A percentile compares a stretch with the other conserved stretches of the same genome.
These are phyloP conservation scores for Cyprinodon diabolis DNA, from an alignment of 2,797 vertebrate genomes.

Conservation along the genomic window DNA sequence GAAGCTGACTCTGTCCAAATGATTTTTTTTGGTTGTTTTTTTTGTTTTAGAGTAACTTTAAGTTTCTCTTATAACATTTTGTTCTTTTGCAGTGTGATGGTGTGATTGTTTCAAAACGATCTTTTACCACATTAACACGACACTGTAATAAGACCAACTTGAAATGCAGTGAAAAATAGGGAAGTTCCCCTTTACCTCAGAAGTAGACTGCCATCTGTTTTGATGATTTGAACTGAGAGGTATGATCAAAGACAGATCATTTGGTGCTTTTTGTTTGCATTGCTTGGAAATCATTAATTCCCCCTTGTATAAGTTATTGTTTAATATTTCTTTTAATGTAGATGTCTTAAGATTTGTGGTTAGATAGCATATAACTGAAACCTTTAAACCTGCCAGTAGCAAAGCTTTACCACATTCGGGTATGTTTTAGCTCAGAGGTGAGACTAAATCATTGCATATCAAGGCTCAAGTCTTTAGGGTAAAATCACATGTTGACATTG, in stretches of 20 bases:
- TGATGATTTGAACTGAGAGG: slow-evolving; percentile 13
- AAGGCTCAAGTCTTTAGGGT: no score
- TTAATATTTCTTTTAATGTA: no score
- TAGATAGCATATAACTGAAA: no score
- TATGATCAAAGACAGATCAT: slow-evolving; percentile 14
- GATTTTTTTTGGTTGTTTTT: neutral
- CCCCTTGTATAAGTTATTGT: neutral
- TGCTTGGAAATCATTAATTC: neutral
- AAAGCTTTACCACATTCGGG: neutral
- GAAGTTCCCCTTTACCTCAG: slow-evolving; percentile 26
- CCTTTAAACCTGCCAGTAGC: neutral
- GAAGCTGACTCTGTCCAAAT: neutral
- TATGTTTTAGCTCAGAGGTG: neutral
- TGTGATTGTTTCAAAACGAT: neutral
- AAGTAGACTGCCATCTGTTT: slow-evolving; percentile 7
- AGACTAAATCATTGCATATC: no score
- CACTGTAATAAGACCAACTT: neutral
- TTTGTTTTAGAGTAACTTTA: neutral
- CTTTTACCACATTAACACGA: neutral
- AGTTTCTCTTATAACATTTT: neutral
- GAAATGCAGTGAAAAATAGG: neutral
- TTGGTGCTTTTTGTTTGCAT: neutral
- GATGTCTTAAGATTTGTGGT: neutral
- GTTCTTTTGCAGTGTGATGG: neutral
- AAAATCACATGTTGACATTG: no score